Evolutionary conservation across 1,140 invertebrate species (phyloP).

Genomic region (Drosophila persimilis): DNA sequence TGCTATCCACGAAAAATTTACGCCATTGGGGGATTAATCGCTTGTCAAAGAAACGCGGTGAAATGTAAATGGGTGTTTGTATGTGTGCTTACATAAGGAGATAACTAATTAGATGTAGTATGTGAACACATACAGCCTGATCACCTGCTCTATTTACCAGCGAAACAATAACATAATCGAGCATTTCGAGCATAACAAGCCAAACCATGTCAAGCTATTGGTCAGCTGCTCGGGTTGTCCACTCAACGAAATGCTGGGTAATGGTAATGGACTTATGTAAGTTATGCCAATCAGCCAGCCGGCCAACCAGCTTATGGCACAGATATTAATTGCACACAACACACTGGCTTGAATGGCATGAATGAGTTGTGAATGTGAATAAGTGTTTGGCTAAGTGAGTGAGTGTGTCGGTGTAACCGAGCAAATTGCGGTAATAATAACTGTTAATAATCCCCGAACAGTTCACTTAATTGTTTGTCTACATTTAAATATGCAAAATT

Average conservation of each 20-base stretch:
- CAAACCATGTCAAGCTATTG: slow-evolving; percentile 49
- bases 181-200: slow-evolving; percentile 49
- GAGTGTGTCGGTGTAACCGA: slow-evolving; percentile 48
- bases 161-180: slow-evolving; percentile 55
- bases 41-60: slow-evolving; percentile 11
- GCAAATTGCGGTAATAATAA: slow-evolving; percentile 69
- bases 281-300: slow-evolving; percentile 67
- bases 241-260: slow-evolving; percentile 50
- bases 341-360: slow-evolving; percentile 57
- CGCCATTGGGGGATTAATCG: slow-evolving; percentile 11
- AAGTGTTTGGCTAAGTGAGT: slow-evolving; percentile 46
- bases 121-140: slow-evolving; percentile 20
- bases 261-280: slow-evolving; percentile 67
- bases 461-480: slow-evolving; percentile 56
- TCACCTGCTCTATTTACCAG: slow-evolving; percentile 57
- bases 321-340: slow-evolving; percentile 76
- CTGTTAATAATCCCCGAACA: slow-evolving; percentile 63
- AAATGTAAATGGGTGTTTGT: slow-evolving; percentile 5
- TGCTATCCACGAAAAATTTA: slow-evolving; percentile 10
- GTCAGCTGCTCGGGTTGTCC: slow-evolving; percentile 35
- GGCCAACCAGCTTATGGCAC: slow-evolving; percentile 62
- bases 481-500: slow-evolving; percentile 39
- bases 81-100: slow-evolving; percentile 26
- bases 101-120: slow-evolving; percentile 23
- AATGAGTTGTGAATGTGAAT: slow-evolving; percentile 13